Evolutionary conservation across 2,888 invertebrate genomes (phyloP), one percentile per base, ranked within the genome.

Genomic region (Steromphala cineraria): DNA sequence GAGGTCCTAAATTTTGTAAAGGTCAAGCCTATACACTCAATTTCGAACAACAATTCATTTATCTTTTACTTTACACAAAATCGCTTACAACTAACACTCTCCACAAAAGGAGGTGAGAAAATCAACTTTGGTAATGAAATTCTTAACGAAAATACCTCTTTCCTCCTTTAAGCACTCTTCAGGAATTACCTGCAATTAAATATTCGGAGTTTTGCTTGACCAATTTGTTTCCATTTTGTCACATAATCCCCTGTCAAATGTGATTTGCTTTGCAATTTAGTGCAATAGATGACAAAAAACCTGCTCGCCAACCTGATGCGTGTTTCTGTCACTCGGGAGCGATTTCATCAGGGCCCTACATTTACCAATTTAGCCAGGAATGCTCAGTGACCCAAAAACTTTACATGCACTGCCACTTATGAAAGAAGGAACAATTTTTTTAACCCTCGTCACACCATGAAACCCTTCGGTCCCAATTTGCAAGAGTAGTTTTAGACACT

Each of bases 401-500:
- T 31, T 24, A 71, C 71, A 71, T 40, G 71, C 71, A 17, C 28
- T 15, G 71, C 36, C 71, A 36, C 71, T 71, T 36, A 71, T 28
- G 28, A 36, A 36, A 24, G 19, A 17, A 31, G 19, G 28, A n/a
- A 10, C n/a, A n/a, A 4, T 40, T 71, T 71, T 71, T 71, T 36
- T 19, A n/a, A 28, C 62, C 10, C 40, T 71, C 13, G 71, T 17
- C 17, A 36, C 31, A 71, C 31, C 71, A 36, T 5, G 10, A 46
- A 46, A n/a, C n/a, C 40, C 17, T 71, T 36, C 71, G 24, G 15
- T 71, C 19, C 19, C 71, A 24, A 36, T 71, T 71, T 71, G 71
- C 71, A 40, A 19, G 71, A 71, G 71, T 71, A 71, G 71, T 36
- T 71, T 36, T 71, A 71, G 40, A 71, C 71, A 71, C 71, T 15